These are phyloP conservation scores for Adelges cooleyi DNA, from an alignment of 1,140 invertebrate species.

Conservation along the genomic window DNA sequence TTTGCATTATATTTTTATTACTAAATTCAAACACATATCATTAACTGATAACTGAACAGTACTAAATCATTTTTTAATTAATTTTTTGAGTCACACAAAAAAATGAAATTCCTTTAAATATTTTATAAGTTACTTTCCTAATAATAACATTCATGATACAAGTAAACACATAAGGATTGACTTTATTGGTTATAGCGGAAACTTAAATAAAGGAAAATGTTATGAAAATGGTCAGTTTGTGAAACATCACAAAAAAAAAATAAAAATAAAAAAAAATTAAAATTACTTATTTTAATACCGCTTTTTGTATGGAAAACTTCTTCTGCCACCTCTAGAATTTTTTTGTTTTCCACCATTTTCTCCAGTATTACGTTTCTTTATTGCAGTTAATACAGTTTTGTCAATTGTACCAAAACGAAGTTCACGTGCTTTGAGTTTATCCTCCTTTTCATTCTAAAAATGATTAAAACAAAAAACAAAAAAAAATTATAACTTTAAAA, in stretches of 20 bases:
- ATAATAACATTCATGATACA: constrained; percentile 2
- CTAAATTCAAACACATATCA: constrained; percentile 1
- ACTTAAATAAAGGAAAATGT: background rate
- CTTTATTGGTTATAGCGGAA: constrained; percentile 1
- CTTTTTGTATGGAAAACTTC: constrained; percentile 10
- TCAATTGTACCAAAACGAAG: constrained; percentile 23
- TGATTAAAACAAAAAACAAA: no score
- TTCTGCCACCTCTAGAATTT: constrained; percentile 2
- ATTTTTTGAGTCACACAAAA: no score
- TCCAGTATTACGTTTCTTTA: constrained; percentile 11
- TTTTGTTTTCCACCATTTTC: constrained; percentile 17
- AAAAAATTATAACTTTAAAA: no score
- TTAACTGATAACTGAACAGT: no score
- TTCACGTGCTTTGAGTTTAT: constrained; percentile 22
- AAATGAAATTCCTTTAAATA: background rate
- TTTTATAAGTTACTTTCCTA: background rate
- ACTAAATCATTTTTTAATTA: no score
- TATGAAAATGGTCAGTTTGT: constrained; percentile 1
- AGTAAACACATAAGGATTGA: background rate
- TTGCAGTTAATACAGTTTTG: constrained; percentile 14
- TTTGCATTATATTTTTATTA: no score
- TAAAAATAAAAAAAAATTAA: no score
- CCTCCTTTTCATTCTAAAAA: constrained; percentile 15
- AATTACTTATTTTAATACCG: constrained; percentile 20
- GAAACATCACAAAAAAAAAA: background rate